Evolutionary conservation across 2,888 invertebrate genomes (phyloP), one percentile per base, ranked within the genome.

Genomic region (Synergus itoensis): DNA sequence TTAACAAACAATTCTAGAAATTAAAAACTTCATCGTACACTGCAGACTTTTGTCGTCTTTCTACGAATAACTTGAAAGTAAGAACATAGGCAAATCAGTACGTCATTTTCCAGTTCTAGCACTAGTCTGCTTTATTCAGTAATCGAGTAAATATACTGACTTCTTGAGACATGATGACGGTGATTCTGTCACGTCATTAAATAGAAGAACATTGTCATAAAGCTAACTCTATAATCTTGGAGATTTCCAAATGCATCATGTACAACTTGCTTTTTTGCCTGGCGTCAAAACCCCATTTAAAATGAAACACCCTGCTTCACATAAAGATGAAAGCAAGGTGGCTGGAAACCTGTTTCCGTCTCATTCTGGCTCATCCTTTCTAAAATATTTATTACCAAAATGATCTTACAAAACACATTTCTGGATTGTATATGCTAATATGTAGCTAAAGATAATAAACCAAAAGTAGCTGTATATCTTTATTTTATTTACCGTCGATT

Each of bases 361-460:
- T 28, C 0, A 48, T n/a, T 28, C 21, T 67, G 21, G 21, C 14
- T 45, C 12, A 69, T 36, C 36, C 16, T 53, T 73, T n/a, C 3
- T 36, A 36, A 36, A 73, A 73, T 73, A 73, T 73, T 53, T 73
- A 73, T 73, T 11, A 48, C 16, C 48, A 14, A 40, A 69, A 53
- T 53, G 11, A 28, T 36, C 36, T 53, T 2, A 69, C 28, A 45
- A 45, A 21, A 21, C 28, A 16, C 28, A 7, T 14, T 4, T 18
- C 14, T 2, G 28, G 21, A 21, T 67, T 28, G 18, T 16, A 16
- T 41, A 64, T 21, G 18, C 21, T 7, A 45, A 28, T 45, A 45
- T 64, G 4, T 40, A 18, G 21, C 21, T 53, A 45, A 14, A 9
- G 45, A 63, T 63, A n/a, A 41, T 21, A 8, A 60, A 53, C 48